Percentiles rank a stretch among this genome's conserved stretches.
Conservation (phyloP, 2,113 vertebrate genomes). For the Thryonomys swinderianus region DNA sequence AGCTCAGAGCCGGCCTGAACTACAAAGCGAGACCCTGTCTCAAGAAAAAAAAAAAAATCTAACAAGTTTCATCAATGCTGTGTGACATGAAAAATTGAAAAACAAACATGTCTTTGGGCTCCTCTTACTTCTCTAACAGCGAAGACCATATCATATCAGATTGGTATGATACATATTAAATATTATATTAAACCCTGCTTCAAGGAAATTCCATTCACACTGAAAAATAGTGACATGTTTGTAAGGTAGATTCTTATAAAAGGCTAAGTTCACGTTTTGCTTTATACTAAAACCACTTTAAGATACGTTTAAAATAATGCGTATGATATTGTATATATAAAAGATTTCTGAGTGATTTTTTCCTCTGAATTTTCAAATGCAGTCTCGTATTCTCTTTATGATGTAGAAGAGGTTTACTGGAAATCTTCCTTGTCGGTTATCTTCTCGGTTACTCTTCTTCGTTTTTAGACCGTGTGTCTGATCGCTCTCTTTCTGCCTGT, state of each 20-base stretch:
- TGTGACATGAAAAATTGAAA: conserved; percentile 41
- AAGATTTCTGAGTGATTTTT: not conserved
- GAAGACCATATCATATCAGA: conserved; percentile 79
- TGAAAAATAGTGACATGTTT: not conserved
- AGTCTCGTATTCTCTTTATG: not conserved
- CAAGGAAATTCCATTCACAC: not conserved
- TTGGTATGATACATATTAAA: no score
- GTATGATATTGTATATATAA: not conserved
- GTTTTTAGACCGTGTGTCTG: not conserved
- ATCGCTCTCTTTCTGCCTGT: conserved; percentile 11
- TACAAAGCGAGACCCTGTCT: no score
- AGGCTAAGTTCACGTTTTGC: not conserved
- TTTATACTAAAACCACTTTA: not conserved
- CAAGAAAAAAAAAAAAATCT: no score
- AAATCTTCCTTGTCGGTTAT: not conserved
- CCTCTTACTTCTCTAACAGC: conserved; percentile 78
- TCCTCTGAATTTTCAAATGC: not conserved
- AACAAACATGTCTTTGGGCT: conserved; percentile 89
- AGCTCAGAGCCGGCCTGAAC: no score
- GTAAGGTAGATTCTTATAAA: not conserved
- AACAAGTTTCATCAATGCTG: not conserved
- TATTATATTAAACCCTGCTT: not conserved
- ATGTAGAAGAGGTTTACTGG: not conserved
- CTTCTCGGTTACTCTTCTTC: not conserved
- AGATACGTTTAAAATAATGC: conserved; percentile 17